These are phyloP conservation scores for Neopipo cinnamomea DNA, from an alignment of 2,113 vertebrate genomes.

Conservation along the genomic window DNA sequence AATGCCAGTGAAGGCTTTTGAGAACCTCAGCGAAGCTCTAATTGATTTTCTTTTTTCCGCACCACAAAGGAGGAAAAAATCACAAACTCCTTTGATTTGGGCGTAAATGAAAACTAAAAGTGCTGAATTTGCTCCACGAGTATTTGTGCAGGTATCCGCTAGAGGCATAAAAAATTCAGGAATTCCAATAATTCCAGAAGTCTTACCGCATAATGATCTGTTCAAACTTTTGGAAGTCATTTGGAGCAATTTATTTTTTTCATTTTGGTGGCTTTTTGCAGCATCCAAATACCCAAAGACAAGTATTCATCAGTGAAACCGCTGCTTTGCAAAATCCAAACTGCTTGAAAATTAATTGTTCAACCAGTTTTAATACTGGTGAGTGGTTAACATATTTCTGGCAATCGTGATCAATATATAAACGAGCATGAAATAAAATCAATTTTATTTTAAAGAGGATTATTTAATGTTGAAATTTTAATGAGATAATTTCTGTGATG, in stretches of 20 bases:
- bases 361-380: background rate
- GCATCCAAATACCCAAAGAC: background rate
- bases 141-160: background rate
- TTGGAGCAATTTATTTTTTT: background rate
- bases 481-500: slow-evolving; percentile 34
- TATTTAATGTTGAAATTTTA: slow-evolving; percentile 50
- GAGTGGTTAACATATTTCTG: background rate
- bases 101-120: background rate
- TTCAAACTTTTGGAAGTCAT: background rate
- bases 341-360: slow-evolving; percentile 4
- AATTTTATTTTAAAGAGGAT: slow-evolving; percentile 49
- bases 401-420: background rate
- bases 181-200: background rate
- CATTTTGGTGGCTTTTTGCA: background rate
- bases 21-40: background rate
- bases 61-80: background rate
- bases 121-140: background rate
- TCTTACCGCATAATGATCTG: background rate
- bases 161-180: background rate
- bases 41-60: background rate
- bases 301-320: background rate
- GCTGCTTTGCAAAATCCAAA: background rate
- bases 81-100: background rate
- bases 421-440: slow-evolving; percentile 39
- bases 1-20: background rate